Base-by-base conservation (phyloP, 2,113 vertebrate genomes). In the Coregonus clupeaformis region DNA sequence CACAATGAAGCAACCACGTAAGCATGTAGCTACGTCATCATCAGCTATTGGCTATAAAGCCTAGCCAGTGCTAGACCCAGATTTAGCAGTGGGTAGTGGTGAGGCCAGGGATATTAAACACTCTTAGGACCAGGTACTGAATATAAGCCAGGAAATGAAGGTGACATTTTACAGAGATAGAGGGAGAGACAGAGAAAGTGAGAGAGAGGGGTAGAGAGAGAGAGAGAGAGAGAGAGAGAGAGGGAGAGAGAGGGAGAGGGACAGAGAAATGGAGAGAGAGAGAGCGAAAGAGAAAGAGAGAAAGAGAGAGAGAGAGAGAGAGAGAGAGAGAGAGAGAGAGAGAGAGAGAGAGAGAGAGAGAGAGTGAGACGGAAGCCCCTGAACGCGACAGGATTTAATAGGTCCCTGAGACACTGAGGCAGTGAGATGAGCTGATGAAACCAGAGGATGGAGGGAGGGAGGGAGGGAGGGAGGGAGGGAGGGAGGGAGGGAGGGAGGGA, bases 101-200 rank as follows among this genome's bases (percentile, higher is more conserved):
- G 7, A n/a, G 25, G 62, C 0, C 12, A 6, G 62, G 11, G 27
- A 27, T 1, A 27, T 27, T 27, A 27, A 24, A 89, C 93, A 70
- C 91, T 86, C 85, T 92, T n/a, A 64, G 62, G 62, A 29, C 24
- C 55, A 20, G 3, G 13, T 13, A 6, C 22, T 5, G 62, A 25
- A 25, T 25, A 25, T 25, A 27, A 14, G 62, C 4, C 5, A 29
- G 25, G 22, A 64, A 27, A 64, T 64, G 6, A 64, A 64, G 12
- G 62, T 64, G 24, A 64, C 24, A 29, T 64, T 64, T 64, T n/a
- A 29, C n/a, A n/a, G n/a, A n/a, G n/a, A n/a, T n/a, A 27, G 27
- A 27, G 27, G 27, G 27, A 2, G 27, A 27, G 27, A 64, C n/a
- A 64, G 64, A 66, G 13, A 55, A 13, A 55, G 52, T 3, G n/a